Conservation (phyloP, 2,113 vertebrate genomes). For the Xenotilapia flavipinnis region DNA sequence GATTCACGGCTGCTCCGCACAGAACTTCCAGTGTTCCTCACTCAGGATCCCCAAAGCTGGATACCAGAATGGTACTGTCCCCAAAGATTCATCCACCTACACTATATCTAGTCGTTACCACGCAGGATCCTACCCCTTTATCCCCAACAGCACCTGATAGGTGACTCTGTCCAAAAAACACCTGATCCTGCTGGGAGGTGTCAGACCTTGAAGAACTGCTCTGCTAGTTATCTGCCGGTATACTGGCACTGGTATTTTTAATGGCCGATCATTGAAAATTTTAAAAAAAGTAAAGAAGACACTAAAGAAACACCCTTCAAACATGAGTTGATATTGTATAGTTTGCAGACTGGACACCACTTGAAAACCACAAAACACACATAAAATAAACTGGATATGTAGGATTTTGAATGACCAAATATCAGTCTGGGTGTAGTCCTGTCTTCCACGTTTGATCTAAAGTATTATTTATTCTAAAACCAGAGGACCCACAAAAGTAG, state of each 20-base stretch:
- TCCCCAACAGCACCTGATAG: neutral
- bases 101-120: neutral
- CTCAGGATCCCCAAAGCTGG: neutral
- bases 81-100: neutral
- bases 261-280: neutral
- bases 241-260: neutral
- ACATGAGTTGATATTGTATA: neutral
- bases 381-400: neutral
- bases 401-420: neutral
- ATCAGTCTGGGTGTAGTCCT: neutral
- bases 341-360: neutral
- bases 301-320: neutral
- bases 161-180: neutral
- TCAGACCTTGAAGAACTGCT: neutral
- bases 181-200: neutral
- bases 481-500: neutral
- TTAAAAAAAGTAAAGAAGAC: neutral
- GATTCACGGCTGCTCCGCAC: neutral
- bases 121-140: neutral
- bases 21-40: neutral
- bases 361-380: neutral
- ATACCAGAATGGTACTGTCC: neutral
- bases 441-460: neutral
- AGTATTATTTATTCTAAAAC: neutral
- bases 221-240: neutral